Conservation (phyloP, 2,113 vertebrate genomes). For the Pristiophorus japonicus region DNA sequence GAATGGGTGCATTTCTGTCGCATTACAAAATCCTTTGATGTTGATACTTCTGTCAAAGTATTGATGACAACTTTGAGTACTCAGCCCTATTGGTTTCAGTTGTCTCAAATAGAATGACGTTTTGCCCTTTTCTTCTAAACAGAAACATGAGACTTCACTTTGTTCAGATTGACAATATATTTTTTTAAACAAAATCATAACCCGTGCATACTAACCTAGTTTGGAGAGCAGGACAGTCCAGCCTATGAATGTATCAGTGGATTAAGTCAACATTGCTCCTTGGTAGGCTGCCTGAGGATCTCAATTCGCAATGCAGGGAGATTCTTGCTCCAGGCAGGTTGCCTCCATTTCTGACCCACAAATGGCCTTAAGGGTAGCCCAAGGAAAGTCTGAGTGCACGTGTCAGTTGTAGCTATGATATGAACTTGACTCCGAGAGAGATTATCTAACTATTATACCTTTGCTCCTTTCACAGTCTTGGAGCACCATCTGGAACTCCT, state of each 20-base stretch:
- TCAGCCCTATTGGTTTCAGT: not conserved
- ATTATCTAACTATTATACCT: not conserved
- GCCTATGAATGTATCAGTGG: not conserved
- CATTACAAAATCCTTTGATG: not conserved
- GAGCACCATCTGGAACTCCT: not conserved
- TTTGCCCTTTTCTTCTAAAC: not conserved
- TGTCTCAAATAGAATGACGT: not conserved
- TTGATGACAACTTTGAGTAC: not conserved
- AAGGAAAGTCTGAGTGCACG: not conserved
- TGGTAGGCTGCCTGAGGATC: not conserved
- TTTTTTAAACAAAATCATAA: not conserved
- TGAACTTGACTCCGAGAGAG: not conserved
- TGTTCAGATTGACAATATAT: not conserved
- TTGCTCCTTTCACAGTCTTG: not conserved
- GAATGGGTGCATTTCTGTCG: not conserved
- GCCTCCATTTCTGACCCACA: not conserved
- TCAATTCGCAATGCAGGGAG: not conserved
- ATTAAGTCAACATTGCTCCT: not conserved
- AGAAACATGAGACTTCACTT: not conserved
- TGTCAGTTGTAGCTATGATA: not conserved
- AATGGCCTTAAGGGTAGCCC: not conserved
- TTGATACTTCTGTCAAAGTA: not conserved
- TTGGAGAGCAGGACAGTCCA: not conserved
- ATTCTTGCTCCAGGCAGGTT: not conserved
- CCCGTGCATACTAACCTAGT: not conserved